A percentile compares a stretch with the other conserved stretches of the same genome.
phyloP scores from a whole-genome alignment of 2,888 invertebrate genomes.

The Folsomia candida region DNA sequence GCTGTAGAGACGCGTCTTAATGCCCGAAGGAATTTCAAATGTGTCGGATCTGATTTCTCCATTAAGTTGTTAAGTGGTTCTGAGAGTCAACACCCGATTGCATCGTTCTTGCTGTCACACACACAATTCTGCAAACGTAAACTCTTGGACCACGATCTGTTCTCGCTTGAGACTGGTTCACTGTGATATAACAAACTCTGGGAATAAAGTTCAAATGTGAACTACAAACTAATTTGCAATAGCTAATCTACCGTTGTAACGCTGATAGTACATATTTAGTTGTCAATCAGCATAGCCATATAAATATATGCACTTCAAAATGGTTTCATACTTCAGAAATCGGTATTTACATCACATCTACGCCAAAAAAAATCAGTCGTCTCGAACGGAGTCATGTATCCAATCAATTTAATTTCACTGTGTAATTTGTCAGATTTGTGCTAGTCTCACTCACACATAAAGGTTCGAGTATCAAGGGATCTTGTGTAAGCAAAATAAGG shows the following conservation, averaged over 20 bases:
- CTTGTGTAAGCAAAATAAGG: background rate
- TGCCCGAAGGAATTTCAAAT: background rate
- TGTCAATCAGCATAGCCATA: too few species aligned
- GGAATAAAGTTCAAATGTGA: too few species aligned
- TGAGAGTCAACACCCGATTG: background rate
- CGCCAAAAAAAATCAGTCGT: background rate
- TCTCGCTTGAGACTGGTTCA: too few species aligned
- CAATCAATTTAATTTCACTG: background rate
- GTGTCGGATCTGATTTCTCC: slow-evolving; percentile 2
- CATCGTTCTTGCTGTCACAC: background rate
- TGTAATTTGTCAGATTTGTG: background rate
- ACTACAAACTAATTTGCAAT: too few species aligned
- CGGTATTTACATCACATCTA: background rate
- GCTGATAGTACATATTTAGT: too few species aligned
- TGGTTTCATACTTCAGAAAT: background rate
- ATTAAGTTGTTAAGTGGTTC: background rate
- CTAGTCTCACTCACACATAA: background rate
- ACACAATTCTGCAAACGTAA: background rate
- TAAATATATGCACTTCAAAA: too few species aligned
- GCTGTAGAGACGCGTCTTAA: background rate
- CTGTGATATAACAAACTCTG: too few species aligned
- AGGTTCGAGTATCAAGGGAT: background rate
- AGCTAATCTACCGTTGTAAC: too few species aligned
- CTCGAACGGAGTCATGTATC: background rate
- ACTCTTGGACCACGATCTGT: too few species aligned